phyloP scores from a whole-genome alignment of 2,888 invertebrate species.

The Conops quadrifasciatus region DNA sequence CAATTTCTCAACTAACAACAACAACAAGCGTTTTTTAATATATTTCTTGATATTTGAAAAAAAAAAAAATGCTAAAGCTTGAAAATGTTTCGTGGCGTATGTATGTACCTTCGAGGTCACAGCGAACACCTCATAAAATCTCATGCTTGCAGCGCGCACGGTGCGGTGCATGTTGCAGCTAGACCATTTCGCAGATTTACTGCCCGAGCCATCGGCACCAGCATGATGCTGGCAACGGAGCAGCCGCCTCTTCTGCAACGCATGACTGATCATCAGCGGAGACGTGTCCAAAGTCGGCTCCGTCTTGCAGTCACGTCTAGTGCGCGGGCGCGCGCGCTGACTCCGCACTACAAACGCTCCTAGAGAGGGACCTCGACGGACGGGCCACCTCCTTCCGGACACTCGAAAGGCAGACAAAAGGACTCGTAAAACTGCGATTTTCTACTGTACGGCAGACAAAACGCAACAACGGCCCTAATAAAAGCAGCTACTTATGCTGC shows the following conservation, averaged over 20 bases:
- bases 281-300: slow-evolving; percentile 37
- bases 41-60: too few relatives aligned
- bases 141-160: neutral
- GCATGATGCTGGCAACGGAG: too few relatives aligned
- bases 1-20: too few relatives aligned
- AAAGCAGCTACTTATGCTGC: slow-evolving; percentile 12
- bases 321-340: too few relatives aligned
- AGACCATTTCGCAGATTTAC: slow-evolving; percentile 14
- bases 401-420: neutral
- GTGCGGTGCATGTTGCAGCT: neutral
- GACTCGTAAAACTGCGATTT: slow-evolving; percentile 11
- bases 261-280: slow-evolving; percentile 25
- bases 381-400: neutral
- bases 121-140: slow-evolving; percentile 23
- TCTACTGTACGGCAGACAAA: slow-evolving; percentile 15
- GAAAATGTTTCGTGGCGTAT: too few relatives aligned
- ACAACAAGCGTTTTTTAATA: too few relatives aligned
- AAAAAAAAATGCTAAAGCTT: too few relatives aligned
- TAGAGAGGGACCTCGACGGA: slow-evolving; percentile 12
- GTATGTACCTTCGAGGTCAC: slow-evolving; percentile 1
- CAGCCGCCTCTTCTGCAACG: slow-evolving; percentile 9
- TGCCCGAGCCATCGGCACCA: neutral
- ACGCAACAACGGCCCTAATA: neutral
- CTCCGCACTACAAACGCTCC: slow-evolving; percentile 25
- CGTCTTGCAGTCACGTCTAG: slow-evolving; percentile 37